Conservation (phyloP, 2,797 vertebrate species). For the Enoplosus armatus region DNA sequence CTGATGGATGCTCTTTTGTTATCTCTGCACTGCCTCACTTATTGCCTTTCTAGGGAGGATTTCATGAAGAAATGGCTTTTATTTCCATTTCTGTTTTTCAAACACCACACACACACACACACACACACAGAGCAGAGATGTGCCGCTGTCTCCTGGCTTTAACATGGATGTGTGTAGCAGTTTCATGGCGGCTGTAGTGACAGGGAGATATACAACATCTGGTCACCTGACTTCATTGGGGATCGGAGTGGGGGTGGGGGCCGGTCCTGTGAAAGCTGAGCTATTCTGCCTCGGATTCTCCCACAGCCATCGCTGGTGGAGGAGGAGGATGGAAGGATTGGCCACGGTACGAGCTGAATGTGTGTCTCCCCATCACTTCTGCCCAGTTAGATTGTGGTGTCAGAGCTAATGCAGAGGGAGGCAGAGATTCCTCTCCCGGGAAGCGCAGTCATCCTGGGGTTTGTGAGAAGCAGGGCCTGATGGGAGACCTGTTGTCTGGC, state of each 20-base stretch:
- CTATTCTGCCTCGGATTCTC: conserved; percentile 70
- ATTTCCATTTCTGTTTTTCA: conserved; percentile 38
- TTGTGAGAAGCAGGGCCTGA: conserved; percentile 65
- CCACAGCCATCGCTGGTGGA: conserved; percentile 48
- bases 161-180: conserved; percentile 73
- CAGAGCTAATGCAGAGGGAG: conserved; percentile 21
- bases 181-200: conserved; percentile 80
- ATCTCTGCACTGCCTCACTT: conserved; percentile 63
- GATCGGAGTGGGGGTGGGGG: conserved; percentile 78
- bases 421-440: conserved; percentile 48
- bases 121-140: conserved; percentile 30
- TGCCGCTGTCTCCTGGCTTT: conserved; percentile 49
- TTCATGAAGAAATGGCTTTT: conserved; percentile 42
- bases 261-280: conserved; percentile 72
- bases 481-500: conserved; percentile 79
- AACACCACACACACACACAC: neutral
- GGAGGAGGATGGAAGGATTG: conserved; percentile 54
- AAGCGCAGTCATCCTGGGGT: conserved; percentile 66
- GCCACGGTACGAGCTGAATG: conserved; percentile 28
- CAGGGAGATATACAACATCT: conserved; percentile 84
- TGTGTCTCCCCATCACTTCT: conserved; percentile 31
- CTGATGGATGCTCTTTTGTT: conserved; percentile 82
- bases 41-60: conserved; percentile 44
- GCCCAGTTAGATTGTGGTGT: conserved; percentile 39
- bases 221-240: conserved; percentile 84